phyloP scores from a whole-genome alignment of 2,113 vertebrate species.

The Philantomba maxwellii region DNA sequence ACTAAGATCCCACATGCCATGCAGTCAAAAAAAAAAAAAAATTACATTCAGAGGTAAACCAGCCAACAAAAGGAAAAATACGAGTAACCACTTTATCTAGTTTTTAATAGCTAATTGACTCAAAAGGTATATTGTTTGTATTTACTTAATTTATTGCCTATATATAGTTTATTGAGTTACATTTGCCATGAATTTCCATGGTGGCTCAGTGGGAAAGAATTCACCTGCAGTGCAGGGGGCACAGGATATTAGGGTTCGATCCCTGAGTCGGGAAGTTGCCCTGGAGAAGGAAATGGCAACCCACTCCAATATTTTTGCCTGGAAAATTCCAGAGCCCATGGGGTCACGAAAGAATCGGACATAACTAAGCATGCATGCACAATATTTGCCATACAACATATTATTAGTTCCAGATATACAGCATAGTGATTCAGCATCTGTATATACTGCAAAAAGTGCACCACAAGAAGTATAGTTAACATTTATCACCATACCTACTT shows the following conservation, averaged over 20 bases:
- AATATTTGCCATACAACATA: neutral
- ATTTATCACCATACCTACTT: neutral
- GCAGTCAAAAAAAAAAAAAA: neutral
- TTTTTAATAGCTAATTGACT: neutral
- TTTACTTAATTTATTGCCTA: neutral
- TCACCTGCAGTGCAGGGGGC: neutral
- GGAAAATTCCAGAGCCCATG: neutral
- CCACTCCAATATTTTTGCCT: neutral
- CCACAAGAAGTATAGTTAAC: neutral
- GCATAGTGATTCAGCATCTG: neutral
- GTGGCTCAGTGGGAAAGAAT: neutral
- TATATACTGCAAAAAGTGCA: neutral
- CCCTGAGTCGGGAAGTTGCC: rapidly evolving
- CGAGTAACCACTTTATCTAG: neutral
- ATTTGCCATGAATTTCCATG: neutral
- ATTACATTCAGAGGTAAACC: neutral
- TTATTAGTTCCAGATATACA: neutral
- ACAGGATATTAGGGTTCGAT: neutral
- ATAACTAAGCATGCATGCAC: rapidly evolving
- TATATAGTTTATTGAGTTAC: neutral
- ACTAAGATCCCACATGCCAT: neutral
- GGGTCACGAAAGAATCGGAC: neutral
- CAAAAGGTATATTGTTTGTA: neutral
- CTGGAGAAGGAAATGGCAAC: neutral
- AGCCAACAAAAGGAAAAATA: neutral